A percentile compares a stretch with the other conserved stretches of the same genome.
Conservation (phyloP, 1,140 invertebrate genomes). For the Diachasmimorpha longicaudata region DNA sequence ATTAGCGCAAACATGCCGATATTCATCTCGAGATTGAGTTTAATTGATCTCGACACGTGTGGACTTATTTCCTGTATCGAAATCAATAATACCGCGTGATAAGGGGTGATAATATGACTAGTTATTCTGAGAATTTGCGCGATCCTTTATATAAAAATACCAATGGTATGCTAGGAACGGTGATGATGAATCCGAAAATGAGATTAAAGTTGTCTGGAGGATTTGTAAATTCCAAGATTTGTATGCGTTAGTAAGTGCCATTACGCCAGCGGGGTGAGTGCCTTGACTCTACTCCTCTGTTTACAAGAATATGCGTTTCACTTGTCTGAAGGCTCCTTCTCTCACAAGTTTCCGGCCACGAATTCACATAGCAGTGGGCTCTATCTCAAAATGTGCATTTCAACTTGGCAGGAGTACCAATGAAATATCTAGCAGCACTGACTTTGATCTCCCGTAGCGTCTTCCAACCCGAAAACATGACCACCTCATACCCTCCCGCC, state of each 20-base stretch:
- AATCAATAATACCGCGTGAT: too few species aligned
- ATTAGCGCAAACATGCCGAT: neutral
- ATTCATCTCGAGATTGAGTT: too few species aligned
- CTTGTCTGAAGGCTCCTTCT: neutral
- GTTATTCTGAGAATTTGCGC: too few species aligned
- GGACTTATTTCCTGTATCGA: too few species aligned
- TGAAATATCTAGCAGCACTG: constrained; percentile 46
- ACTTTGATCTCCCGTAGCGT: constrained; percentile 43
- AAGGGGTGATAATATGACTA: too few species aligned
- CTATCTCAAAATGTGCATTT: constrained; percentile 10
- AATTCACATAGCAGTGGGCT: constrained; percentile 37
- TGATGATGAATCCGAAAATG: neutral
- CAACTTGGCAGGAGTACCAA: constrained; percentile 34
- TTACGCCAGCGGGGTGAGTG: neutral
- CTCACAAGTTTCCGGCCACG: neutral
- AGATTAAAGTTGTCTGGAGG: neutral
- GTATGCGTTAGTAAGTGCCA: neutral
- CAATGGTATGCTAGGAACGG: neutral
- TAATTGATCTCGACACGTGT: too few species aligned
- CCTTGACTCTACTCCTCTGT: neutral
- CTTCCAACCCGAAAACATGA: constrained; percentile 16
- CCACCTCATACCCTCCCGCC: neutral
- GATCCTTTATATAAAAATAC: too few species aligned
- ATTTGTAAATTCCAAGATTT: neutral
- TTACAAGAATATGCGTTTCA: neutral